Evolutionary conservation across 2,888 invertebrate genomes (phyloP).

Genomic region (Sesia bembeciformis): DNA sequence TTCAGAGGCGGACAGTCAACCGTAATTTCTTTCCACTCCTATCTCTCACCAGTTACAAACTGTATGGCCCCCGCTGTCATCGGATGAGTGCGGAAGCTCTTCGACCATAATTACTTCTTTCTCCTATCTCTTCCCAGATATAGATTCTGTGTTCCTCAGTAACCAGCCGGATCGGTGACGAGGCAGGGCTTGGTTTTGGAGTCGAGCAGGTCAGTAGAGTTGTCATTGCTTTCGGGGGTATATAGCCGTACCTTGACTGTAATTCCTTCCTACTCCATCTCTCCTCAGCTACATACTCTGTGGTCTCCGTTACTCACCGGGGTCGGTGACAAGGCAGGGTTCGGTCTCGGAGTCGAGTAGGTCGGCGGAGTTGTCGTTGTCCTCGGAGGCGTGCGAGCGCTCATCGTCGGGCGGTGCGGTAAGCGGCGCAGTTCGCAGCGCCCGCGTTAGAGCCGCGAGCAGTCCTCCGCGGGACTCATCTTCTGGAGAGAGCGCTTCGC

Average conservation of each 20-base stretch:
- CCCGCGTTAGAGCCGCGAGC: slow-evolving; percentile 79
- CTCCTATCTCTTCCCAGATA: too few species aligned
- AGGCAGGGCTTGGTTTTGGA: slow-evolving; percentile 88
- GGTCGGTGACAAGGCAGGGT: slow-evolving; percentile 87
- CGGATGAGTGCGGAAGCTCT: too few species aligned
- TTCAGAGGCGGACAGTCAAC: too few species aligned
- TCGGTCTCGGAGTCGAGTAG: slow-evolving; percentile 88
- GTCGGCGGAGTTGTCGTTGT: slow-evolving; percentile 84
- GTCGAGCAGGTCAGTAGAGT: slow-evolving; percentile 85
- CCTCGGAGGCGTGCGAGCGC: slow-evolving; percentile 50
- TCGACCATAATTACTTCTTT: too few species aligned
- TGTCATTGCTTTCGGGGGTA: slow-evolving; percentile 61
- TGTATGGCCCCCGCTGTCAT: too few species aligned
- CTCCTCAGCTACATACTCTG: too few species aligned
- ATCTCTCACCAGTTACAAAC: too few species aligned
- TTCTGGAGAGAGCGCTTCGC: background rate
- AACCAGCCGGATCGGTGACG: slow-evolving; percentile 82
- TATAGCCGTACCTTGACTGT: too few species aligned
- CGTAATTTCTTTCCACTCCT: too few species aligned
- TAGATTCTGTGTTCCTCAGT: too few species aligned
- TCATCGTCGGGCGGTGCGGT: slow-evolving; percentile 35
- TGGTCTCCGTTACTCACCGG: slow-evolving; percentile 53
- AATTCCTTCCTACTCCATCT: too few species aligned
- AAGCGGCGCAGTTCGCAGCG: slow-evolving; percentile 41
- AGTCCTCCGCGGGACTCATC: slow-evolving; percentile 70